These are phyloP conservation scores for Sarcoramphus papa DNA, from an alignment of 2,797 vertebrate species.

Conservation along the genomic window DNA sequence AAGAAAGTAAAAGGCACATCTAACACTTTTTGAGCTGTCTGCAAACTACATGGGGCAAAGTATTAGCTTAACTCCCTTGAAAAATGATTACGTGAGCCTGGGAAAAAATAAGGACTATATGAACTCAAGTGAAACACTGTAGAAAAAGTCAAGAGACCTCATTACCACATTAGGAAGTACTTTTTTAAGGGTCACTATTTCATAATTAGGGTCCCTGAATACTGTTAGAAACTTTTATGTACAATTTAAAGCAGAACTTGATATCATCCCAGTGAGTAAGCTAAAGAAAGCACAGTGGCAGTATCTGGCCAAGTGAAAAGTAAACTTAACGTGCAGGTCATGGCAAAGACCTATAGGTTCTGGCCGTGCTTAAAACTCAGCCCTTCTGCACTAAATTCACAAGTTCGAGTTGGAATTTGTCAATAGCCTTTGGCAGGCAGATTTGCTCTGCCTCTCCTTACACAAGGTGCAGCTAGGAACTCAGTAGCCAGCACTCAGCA, in stretches of 20 bases:
- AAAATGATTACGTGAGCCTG: neutral
- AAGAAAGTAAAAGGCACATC: neutral
- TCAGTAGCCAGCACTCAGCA: rapidly evolving
- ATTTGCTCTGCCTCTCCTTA: neutral
- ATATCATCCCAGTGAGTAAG: neutral
- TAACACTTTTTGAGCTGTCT: neutral
- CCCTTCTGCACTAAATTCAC: neutral
- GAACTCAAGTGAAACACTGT: neutral
- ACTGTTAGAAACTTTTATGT: neutral
- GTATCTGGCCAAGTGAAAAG: neutral
- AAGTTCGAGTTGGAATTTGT: neutral
- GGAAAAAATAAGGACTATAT: neutral
- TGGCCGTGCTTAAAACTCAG: neutral
- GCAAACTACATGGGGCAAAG: neutral
- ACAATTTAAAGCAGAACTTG: neutral
- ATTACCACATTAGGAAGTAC: neutral
- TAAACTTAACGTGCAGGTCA: neutral
- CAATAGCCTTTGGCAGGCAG: neutral
- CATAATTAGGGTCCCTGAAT: neutral
- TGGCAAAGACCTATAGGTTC: neutral
- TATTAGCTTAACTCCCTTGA: neutral
- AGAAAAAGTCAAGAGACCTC: neutral
- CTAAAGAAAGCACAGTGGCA: neutral
- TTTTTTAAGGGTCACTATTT: neutral
- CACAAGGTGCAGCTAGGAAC: neutral